Conservation (phyloP, 2,113 vertebrate species). For the Agelaius phoeniceus region DNA sequence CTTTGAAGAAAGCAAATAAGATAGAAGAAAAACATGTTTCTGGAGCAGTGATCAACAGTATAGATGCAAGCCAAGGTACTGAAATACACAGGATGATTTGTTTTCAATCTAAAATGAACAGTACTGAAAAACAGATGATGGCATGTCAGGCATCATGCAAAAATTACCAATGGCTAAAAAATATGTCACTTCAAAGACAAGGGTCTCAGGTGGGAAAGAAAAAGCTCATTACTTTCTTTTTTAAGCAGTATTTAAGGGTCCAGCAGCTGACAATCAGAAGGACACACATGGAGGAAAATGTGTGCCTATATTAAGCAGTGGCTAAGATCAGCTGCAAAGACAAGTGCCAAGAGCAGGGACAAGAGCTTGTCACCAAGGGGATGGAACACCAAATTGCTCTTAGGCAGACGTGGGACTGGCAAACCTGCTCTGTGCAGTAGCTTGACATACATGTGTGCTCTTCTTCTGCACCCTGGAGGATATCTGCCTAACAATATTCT, state of each 20-base stretch:
- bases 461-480: not conserved
- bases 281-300: not conserved
- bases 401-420: not conserved
- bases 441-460: not conserved
- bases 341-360: not conserved
- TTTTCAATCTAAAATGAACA: not conserved
- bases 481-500: accelerated
- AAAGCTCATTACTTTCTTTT: not conserved
- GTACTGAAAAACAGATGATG: not conserved
- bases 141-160: not conserved
- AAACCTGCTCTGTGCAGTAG: not conserved
- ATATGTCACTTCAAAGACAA: not conserved
- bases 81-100: not conserved
- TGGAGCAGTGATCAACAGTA: not conserved
- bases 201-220: not conserved
- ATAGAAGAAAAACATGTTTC: not conserved
- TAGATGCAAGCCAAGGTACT: not conserved
- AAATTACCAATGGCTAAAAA: not conserved
- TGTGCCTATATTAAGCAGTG: not conserved
- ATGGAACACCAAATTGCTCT: not conserved
- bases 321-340: not conserved
- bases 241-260: not conserved
- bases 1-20: constrained; percentile 26
- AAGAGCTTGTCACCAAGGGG: not conserved
- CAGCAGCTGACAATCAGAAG: not conserved